These are phyloP conservation scores for Epinotia brunnichana DNA, from an alignment of 2,888 invertebrate species.

Conservation along the genomic window DNA sequence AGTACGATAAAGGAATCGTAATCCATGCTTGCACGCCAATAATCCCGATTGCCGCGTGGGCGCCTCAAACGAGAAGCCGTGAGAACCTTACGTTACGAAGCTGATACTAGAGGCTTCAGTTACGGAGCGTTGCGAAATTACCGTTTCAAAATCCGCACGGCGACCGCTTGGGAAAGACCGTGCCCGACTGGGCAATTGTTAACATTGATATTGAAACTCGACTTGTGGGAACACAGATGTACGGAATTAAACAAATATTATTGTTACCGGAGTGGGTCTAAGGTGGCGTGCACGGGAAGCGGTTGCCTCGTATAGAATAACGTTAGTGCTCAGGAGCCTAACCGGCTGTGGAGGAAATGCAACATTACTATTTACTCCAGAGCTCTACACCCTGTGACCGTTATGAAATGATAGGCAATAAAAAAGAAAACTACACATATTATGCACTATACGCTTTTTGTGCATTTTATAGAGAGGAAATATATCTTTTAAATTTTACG, in stretches of 20 bases:
- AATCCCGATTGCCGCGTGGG: conserved; percentile 59
- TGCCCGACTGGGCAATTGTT: conserved; percentile 48
- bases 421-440: not conserved
- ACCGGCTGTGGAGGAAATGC: conserved; percentile 34
- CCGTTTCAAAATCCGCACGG: conserved; percentile 56
- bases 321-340: conserved; percentile 26
- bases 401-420: conserved; percentile 17
- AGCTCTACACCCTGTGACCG: conserved; percentile 25
- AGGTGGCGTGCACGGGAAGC: conserved; percentile 24
- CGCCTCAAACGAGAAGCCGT: conserved; percentile 54
- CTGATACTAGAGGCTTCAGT: conserved; percentile 49
- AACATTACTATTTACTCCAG: conserved; percentile 34
- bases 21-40: conserved; percentile 60
- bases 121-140: conserved; percentile 57
- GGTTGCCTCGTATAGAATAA: conserved; percentile 24
- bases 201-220: conserved; percentile 53
- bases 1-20: conserved; percentile 45
- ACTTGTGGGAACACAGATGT: conserved; percentile 45
- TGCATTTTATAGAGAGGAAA: not conserved
- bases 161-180: conserved; percentile 48
- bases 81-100: conserved; percentile 57
- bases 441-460: not conserved
- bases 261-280: conserved; percentile 37
- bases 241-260: conserved; percentile 45
- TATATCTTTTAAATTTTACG: no score